Evolutionary conservation across 2,113 vertebrate species (phyloP), one percentile per base, ranked within the genome.

Genomic region (Petroica traversi): DNA sequence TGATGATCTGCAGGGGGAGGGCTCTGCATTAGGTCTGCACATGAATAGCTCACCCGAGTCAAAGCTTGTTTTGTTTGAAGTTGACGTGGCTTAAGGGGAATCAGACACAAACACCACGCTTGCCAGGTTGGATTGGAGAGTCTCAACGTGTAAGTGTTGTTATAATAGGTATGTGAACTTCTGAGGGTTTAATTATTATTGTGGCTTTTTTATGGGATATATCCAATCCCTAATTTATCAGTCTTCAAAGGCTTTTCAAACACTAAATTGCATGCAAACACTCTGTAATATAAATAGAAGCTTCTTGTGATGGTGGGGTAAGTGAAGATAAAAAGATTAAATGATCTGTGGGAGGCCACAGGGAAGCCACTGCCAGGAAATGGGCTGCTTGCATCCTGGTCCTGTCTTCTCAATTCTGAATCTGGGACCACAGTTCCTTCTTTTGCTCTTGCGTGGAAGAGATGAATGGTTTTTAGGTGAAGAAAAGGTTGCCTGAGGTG

Each of bases 231-330:
- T 96, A 55, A 72, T 87, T 83, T 92, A 75, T 92, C 33, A 51
- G 43, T 80, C 88, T 95, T 95, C 94, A 95, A 94, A 97, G 91
- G 55, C 72, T 93, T 92, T 88, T 34, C 11, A 84, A 76, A 51
- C 15, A 31, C 26, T 86, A 48, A 90, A 84, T 83, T 3, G 3
- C 68, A 90, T 63, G 40, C 43, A 71, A 94, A 63, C 63, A 34
- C 28, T 90, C 54, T 78, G 19, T 84, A 73, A 74, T 88, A 95
- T 86, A 96, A 96, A 95, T 94, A 96, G 88, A 93, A 94, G 19
- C 46, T 88, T 83, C 43, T 80, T 88, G 67, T 73, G 88, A 74
- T 91, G 59, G 33, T 85, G 51, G n/a, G 40, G 46, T 92, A 83
- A 95, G 55, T 57, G 23, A 59, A 93, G 88, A 93, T 95, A 84